These are phyloP conservation scores for Takifugu ocellatus DNA, from an alignment of 2,797 vertebrate genomes.

Conservation along the genomic window DNA sequence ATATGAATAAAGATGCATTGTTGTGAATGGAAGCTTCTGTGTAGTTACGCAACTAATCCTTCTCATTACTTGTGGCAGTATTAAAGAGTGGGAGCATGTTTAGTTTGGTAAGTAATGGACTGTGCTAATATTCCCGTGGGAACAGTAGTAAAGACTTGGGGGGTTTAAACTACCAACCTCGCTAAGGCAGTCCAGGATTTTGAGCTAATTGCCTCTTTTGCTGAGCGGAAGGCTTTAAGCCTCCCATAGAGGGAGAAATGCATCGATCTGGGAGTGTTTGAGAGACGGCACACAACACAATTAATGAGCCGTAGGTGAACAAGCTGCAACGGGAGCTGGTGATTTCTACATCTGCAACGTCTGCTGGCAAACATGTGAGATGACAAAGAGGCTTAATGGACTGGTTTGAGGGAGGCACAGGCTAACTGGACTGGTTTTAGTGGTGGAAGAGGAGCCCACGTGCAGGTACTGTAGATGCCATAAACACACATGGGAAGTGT, in stretches of 20 bases:
- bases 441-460: background rate
- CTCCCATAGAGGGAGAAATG: slow-evolving; percentile 14
- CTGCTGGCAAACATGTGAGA: too few species aligned
- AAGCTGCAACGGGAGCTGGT: too few species aligned
- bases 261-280: slow-evolving; percentile 6
- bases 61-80: slow-evolving; percentile 49
- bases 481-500: background rate
- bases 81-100: slow-evolving; percentile 58
- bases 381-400: background rate
- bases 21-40: slow-evolving; percentile 57
- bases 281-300: slow-evolving; percentile 3
- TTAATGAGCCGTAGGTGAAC: background rate
- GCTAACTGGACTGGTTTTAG: too few species aligned
- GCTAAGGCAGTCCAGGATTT: slow-evolving; percentile 39
- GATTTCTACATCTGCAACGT: too few species aligned
- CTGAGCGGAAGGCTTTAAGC: slow-evolving; percentile 35
- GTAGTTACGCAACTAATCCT: slow-evolving; percentile 56
- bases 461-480: too few species aligned
- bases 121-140: slow-evolving; percentile 66
- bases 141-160: slow-evolving; percentile 48
- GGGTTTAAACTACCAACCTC: slow-evolving; percentile 64
- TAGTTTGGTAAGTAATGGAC: slow-evolving; percentile 54
- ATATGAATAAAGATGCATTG: slow-evolving; percentile 24
- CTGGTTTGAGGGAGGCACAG: background rate
- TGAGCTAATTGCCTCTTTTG: slow-evolving; percentile 62